These are phyloP conservation scores for Kryptopterus vitreolus DNA, from an alignment of 2,797 vertebrate species.

Conservation along the genomic window DNA sequence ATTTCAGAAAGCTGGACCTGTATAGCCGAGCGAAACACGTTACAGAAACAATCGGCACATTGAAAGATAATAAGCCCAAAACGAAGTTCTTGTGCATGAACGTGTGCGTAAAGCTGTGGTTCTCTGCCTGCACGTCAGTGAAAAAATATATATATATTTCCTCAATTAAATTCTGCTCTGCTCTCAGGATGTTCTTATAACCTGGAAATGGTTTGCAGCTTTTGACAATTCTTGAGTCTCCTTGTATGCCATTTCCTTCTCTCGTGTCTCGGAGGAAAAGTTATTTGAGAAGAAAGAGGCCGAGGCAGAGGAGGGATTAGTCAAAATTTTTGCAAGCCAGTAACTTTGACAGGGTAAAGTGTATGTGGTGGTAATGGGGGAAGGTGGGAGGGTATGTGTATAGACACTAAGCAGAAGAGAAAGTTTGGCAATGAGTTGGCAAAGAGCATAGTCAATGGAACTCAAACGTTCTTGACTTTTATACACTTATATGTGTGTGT, in stretches of 20 bases:
- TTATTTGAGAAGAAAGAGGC: conserved; percentile 30
- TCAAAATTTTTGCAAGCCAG: conserved; percentile 41
- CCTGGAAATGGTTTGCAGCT: conserved; percentile 40
- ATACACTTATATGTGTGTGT: background rate
- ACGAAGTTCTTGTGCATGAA: background rate
- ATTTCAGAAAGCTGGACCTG: conserved; percentile 37
- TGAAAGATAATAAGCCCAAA: conserved; percentile 42
- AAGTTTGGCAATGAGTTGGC: conserved; percentile 18
- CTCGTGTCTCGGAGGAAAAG: conserved; percentile 19
- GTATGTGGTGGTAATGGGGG: conserved; percentile 22
- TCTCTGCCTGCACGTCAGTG: conserved; percentile 13
- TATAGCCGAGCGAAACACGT: conserved; percentile 37
- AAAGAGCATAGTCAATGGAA: conserved; percentile 7
- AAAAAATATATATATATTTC: conserved; percentile 33
- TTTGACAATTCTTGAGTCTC: conserved; percentile 14
- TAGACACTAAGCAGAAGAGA: conserved; percentile 20
- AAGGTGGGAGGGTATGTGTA: background rate
- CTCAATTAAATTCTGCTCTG: conserved; percentile 29
- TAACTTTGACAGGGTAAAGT: conserved; percentile 29
- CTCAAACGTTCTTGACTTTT: conserved; percentile 4
- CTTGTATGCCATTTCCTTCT: conserved; percentile 19
- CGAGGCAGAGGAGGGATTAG: conserved; percentile 31
- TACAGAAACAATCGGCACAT: conserved; percentile 41
- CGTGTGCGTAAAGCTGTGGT: conserved; percentile 20
- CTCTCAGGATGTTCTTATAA: conserved; percentile 42